A percentile compares a stretch with the other conserved stretches of the same genome.
These are phyloP conservation scores for Ascidia mentula DNA, from an alignment of 23 tunicate species.

Conservation along the genomic window DNA sequence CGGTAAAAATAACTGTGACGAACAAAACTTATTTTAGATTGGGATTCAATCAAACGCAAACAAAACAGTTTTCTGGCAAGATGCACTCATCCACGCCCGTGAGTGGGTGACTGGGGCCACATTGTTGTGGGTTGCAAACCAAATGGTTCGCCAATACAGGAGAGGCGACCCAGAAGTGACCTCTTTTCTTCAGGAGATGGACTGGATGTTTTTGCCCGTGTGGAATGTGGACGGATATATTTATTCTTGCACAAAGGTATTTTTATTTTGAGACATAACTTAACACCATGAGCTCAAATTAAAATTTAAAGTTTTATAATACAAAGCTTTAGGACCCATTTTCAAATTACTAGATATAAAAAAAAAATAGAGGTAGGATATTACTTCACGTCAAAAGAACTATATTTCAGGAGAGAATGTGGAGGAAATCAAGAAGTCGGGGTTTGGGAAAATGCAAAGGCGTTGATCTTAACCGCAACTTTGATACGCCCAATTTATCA, in stretches of 20 bases:
- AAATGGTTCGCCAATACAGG: constrained; percentile 46
- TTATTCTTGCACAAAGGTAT: constrained; percentile 62
- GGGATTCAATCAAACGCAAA: neutral
- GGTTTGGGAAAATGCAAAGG: constrained; percentile 50
- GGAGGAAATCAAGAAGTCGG: constrained; percentile 82
- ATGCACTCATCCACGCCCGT: constrained; percentile 71
- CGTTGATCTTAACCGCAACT: constrained; percentile 93
- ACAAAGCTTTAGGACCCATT: neutral
- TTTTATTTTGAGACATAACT: neutral
- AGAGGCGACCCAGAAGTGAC: constrained; percentile 34
- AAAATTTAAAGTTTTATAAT: neutral
- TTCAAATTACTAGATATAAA: neutral
- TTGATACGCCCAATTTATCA: constrained; percentile 44
- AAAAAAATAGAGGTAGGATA: too few relatives aligned
- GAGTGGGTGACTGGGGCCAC: constrained; percentile 87
- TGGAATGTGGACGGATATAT: constrained; percentile 92
- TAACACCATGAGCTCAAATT: neutral
- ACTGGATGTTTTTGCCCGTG: constrained; percentile 71
- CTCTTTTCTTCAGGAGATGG: constrained; percentile 30
- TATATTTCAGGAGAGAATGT: constrained; percentile 74
- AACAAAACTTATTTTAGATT: neutral
- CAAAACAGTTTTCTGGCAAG: constrained; percentile 80
- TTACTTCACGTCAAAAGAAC: too few relatives aligned
- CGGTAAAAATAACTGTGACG: neutral
- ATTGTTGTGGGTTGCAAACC: constrained; percentile 62